These are phyloP conservation scores for Campoplex nolae DNA, from an alignment of 2,888 invertebrate genomes.

Conservation along the genomic window DNA sequence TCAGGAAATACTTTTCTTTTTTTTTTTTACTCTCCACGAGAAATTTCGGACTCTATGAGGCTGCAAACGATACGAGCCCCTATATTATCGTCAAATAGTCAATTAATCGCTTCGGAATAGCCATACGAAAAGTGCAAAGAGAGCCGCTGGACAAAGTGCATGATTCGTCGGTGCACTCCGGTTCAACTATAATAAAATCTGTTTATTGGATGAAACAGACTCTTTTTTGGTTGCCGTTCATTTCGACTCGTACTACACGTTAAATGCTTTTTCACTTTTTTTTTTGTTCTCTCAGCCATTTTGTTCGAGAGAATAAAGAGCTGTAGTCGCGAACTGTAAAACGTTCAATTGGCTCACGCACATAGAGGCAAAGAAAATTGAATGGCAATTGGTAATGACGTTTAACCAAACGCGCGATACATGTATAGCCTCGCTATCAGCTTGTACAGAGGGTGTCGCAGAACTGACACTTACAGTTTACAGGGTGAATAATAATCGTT, in stretches of 20 bases:
- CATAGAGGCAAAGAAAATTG: conserved; percentile 58
- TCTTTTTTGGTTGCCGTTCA: background rate
- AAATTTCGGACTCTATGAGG: background rate
- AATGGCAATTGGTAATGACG: conserved; percentile 64
- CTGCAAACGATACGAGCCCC: background rate
- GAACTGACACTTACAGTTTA: background rate
- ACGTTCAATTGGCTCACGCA: conserved; percentile 50
- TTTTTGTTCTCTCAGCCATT: conserved; percentile 13
- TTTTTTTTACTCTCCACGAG: background rate
- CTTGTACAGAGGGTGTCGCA: background rate
- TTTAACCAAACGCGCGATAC: conserved; percentile 38
- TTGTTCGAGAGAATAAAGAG: conserved; percentile 42
- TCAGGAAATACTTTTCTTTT: background rate
- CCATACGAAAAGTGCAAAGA: background rate
- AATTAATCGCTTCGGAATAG: background rate
- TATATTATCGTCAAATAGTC: background rate
- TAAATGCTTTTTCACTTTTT: background rate
- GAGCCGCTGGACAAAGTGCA: background rate
- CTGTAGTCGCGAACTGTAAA: conserved; percentile 42
- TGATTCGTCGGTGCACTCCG: background rate
- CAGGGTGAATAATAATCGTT: background rate
- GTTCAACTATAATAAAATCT: conserved; percentile 31
- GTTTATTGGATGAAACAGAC: conserved; percentile 23
- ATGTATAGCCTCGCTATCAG: background rate
- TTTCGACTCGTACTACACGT: background rate